Conservation (phyloP, 2,888 invertebrate species). For the Strigamia maritima region DNA sequence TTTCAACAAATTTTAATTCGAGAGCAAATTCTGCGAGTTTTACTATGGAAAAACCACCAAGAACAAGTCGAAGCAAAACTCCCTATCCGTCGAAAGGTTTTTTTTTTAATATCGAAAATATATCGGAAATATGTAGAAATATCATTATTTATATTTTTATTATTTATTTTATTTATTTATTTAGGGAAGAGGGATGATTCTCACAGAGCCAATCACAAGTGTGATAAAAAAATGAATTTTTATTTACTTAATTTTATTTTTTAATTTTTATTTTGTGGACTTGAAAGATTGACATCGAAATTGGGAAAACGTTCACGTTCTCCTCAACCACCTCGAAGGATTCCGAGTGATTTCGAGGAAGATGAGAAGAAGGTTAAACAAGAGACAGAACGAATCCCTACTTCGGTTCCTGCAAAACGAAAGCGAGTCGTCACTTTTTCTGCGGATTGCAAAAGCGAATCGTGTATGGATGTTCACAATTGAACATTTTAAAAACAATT, state of each 20-base stretch:
- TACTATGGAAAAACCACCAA: background rate
- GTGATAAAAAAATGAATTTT: background rate
- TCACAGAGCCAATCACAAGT: background rate
- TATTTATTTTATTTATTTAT: background rate
- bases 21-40: too few relatives aligned
- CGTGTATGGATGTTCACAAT: too few relatives aligned
- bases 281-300: background rate
- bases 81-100: background rate
- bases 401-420: background rate
- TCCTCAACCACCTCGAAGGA: background rate
- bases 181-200: background rate
- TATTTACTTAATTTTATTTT: background rate
- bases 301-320: background rate
- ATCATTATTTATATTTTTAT: too few relatives aligned
- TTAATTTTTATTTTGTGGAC: background rate
- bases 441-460: background rate
- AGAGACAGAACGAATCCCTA: background rate
- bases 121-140: too few relatives aligned
- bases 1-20: too few relatives aligned
- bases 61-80: background rate
- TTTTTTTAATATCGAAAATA: too few relatives aligned
- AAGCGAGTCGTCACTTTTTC: background rate
- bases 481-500: background rate
- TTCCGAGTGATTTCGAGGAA: background rate
- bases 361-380: background rate